A percentile compares a stretch with the other conserved stretches of the same genome.
These are phyloP conservation scores for Halcyon chelicuti DNA, from an alignment of 2,797 vertebrate species.

Conservation along the genomic window DNA sequence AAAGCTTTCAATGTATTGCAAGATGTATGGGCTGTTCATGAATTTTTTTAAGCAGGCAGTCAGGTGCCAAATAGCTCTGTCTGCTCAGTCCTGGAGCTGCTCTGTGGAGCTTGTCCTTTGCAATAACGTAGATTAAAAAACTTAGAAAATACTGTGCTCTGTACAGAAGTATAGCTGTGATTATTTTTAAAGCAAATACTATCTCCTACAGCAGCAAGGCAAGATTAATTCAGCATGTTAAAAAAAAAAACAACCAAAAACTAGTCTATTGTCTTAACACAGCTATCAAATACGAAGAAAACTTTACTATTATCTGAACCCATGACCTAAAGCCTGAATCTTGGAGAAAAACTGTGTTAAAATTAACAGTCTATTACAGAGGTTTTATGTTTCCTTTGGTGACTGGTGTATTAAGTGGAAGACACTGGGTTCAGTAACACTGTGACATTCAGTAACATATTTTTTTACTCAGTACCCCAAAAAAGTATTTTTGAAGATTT, in stretches of 20 bases:
- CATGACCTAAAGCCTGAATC: neutral
- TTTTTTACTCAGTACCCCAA: neutral
- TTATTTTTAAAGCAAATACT: neutral
- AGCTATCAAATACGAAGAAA: neutral
- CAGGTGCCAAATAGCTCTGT: neutral
- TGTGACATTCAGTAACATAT: neutral
- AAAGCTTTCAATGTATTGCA: neutral
- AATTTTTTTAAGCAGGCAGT: neutral
- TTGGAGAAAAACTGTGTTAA: neutral
- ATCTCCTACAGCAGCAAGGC: neutral
- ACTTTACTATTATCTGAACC: neutral
- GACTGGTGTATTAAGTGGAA: neutral
- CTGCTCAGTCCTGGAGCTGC: neutral
- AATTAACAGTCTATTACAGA: neutral
- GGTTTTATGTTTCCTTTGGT: neutral
- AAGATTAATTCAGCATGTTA: neutral
- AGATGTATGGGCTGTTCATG: neutral
- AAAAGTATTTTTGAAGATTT: neutral
- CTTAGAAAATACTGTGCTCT: neutral
- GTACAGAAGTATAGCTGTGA: neutral
- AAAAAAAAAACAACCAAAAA: fast-evolving
- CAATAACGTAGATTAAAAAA: neutral
- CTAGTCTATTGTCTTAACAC: neutral
- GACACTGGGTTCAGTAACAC: fast-evolving
- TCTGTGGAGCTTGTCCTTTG: neutral